Evolutionary conservation across 2,113 vertebrate genomes (phyloP), one percentile per base, ranked within the genome.

Genomic region (Otus sunia): DNA sequence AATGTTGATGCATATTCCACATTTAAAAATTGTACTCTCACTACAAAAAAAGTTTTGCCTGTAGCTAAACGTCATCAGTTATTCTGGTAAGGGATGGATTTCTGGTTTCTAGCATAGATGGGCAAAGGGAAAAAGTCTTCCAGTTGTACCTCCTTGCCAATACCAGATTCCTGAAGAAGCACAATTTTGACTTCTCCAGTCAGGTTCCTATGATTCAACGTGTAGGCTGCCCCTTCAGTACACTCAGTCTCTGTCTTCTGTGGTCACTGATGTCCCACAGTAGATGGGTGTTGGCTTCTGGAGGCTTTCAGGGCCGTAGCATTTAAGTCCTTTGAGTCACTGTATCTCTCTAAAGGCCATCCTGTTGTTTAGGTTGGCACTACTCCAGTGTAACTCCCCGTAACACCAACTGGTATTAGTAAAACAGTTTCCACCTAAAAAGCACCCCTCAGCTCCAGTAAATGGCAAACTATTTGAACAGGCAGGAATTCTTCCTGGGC

Each of bases 301-400:
- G 25, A 66, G 55, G n/a, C 53, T 92, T 72, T 75, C 18, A 12
- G n/a, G 45, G 52, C 14, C 0, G 0, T 17, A 20, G 29, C 16
- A 14, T 29, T 20, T 5, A 53, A 76, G 16, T 50, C 17, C 25
- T 78, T 36, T 20, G 19, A 69, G 27, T 29, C 66, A 34, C 68
- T 76, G 39, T 29, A 16, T 50, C 21, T 72, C 25, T 84, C 37
- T 59, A 6, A 77, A 77, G 32, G 55, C 90, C 56, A 30, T 22
- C 26, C 67, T 78, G 34, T 36, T 49, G 14, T 7, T 69, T 10
- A 52, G 37, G 56, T 21, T 80, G 50, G 20, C 47, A 22, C 43
- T 75, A 6, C 30, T 47, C 64, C 60, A n/a, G 0, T 2, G 19
- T n/a, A 53, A 77, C 56, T n/a, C 36, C 47, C 60, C 4, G 0